Base-by-base conservation (phyloP, 2,888 invertebrate genomes). In the Eucera pruinosa region DNA sequence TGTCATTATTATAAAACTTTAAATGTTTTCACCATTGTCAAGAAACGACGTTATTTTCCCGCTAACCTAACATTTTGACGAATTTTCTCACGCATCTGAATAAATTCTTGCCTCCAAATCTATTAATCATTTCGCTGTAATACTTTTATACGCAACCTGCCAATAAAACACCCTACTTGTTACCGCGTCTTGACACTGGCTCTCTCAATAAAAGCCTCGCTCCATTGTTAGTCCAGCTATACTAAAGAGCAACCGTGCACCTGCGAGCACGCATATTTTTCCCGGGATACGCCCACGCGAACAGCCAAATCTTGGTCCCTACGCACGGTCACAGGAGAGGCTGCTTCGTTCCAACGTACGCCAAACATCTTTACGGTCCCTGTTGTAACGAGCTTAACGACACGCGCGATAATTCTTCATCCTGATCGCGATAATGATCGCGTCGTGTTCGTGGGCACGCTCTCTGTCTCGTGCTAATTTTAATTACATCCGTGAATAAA, bases 401-500 rank as follows among this genome's bases (percentile, higher is more conserved):
- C 58, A 69, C 73, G 62, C 58, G 70, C 69, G 82, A 85, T 73
- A 82, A 84, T 87, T 82, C 82, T 86, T 87, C 82, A 81, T 77
- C 67, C 66, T 54, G 78, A 76, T 76, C 77, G 69, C 72, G 87
- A 86, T 85, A 87, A 83, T 65, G 62, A 87, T 86, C 83, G 81
- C 76, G 73, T 70, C 48, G 43, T 70, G 79, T 25, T 15, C 73
- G 58, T 18, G 66, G 55, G 47, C 47, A 20, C 23, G 33, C 70
- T 50, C 54, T 54, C 47, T 25, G 57, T 65, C 57, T 55, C 74
- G 70, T 57, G 76, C 75, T 80, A 82, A 84, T 84, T 84, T 85
- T 85, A 85, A 85, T 85, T 80, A 81, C 66, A 45, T 58, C 68
- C 71, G 67, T 80, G 80, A 83, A 83, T 83, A 82, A 79, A 82